phyloP scores from a whole-genome alignment of 2,888 invertebrate species.

The Parelbella ahira region DNA sequence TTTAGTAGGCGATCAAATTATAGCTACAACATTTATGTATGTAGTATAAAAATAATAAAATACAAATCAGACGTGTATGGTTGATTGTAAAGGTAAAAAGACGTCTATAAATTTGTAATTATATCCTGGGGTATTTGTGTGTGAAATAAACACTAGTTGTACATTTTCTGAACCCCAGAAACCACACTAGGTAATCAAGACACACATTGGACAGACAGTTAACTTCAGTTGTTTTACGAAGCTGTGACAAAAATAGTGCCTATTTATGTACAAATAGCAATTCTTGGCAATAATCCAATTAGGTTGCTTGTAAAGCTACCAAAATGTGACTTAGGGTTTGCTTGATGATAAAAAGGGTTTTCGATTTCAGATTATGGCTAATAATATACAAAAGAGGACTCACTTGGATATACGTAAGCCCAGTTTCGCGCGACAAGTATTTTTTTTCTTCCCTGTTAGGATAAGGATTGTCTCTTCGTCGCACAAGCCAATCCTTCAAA shows the following conservation, averaged over 20 bases:
- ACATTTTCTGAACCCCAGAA: too few relatives aligned
- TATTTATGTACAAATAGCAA: conserved; percentile 77
- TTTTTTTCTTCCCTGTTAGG: conserved; percentile 89
- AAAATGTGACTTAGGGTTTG: conserved; percentile 44
- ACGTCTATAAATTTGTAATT: too few relatives aligned
- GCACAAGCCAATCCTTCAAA: conserved; percentile 88
- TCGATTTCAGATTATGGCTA: conserved; percentile 19
- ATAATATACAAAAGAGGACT: conserved; percentile 33
- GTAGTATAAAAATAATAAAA: too few relatives aligned
- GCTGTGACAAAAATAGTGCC: conserved; percentile 76
- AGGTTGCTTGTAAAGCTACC: conserved; percentile 69
- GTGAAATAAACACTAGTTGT: too few relatives aligned
- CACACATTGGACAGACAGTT: conserved; percentile 4
- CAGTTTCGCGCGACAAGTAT: conserved; percentile 85
- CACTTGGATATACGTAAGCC: conserved; percentile 89
- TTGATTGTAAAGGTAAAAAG: too few relatives aligned
- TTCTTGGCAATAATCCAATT: conserved; percentile 71
- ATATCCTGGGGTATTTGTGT: too few relatives aligned
- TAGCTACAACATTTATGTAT: too few relatives aligned
- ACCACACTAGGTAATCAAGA: conserved; percentile 1
- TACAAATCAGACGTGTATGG: too few relatives aligned
- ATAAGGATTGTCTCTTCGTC: conserved; percentile 88
- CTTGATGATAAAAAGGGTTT: conserved; percentile 21
- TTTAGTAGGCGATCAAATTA: neutral
- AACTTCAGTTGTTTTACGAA: conserved; percentile 50